Conservation (phyloP, 2,113 vertebrate genomes). For the Ondatra zibethicus region DNA sequence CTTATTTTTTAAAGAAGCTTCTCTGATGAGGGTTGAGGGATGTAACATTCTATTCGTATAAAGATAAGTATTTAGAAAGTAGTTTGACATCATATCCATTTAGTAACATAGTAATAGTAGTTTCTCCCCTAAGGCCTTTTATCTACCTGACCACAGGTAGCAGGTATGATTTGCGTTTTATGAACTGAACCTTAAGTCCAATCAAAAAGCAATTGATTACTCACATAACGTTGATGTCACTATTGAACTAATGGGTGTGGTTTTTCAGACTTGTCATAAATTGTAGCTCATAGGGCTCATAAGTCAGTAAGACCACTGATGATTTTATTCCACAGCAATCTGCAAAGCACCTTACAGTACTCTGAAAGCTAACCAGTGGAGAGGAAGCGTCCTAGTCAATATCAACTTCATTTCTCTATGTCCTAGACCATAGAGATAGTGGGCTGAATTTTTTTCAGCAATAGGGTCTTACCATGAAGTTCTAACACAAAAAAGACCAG, state of each 20-base stretch:
- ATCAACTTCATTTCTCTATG: background rate
- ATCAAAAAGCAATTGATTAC: background rate
- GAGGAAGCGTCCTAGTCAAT: background rate
- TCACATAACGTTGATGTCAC: background rate
- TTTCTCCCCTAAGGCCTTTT: background rate
- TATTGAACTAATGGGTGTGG: background rate
- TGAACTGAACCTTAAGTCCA: background rate
- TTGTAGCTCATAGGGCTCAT: background rate
- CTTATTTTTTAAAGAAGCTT: background rate
- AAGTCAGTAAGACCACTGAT: background rate
- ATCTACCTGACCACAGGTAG: background rate
- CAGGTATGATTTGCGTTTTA: background rate
- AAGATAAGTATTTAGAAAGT: background rate
- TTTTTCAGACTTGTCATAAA: background rate
- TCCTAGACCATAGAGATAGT: background rate
- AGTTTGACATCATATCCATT: background rate
- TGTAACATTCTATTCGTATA: background rate
- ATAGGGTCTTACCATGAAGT: background rate
- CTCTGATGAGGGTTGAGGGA: background rate
- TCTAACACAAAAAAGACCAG: background rate
- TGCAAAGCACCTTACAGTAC: background rate
- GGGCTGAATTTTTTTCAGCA: background rate
- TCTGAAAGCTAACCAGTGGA: background rate
- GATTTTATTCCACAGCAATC: background rate
- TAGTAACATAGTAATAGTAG: background rate